Evolutionary conservation across 1,140 invertebrate genomes (phyloP).

Genomic region (Tetraneura akinire): DNA sequence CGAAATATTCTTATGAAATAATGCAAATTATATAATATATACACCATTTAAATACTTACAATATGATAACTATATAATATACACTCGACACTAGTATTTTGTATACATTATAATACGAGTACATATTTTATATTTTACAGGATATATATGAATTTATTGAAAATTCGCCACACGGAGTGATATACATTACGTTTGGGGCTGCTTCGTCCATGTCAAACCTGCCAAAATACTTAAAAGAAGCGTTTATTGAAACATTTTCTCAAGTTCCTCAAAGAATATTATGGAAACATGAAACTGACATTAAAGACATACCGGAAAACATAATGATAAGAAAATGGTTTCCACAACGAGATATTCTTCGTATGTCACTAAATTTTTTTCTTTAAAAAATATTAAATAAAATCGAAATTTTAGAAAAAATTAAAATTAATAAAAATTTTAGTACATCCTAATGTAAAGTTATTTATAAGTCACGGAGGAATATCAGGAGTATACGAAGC

Average conservation of each 20-base stretch:
- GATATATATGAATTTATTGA: slow-evolving; percentile 64
- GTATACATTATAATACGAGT: too few species aligned
- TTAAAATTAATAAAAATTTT: neutral
- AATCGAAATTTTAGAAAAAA: too few species aligned
- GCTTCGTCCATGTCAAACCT: slow-evolving; percentile 58
- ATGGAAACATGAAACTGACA: too few species aligned
- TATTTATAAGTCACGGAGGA: slow-evolving; percentile 68
- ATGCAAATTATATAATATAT: too few species aligned
- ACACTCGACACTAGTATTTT: too few species aligned
- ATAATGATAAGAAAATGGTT: slow-evolving; percentile 56
- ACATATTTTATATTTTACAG: too few species aligned
- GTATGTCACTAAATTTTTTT: slow-evolving; percentile 60
- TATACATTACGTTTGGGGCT: slow-evolving; percentile 71
- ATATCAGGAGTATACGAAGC: slow-evolving; percentile 67
- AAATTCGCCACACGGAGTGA: slow-evolving; percentile 64
- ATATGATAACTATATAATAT: too few species aligned
- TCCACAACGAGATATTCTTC: slow-evolving; percentile 65
- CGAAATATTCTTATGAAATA: too few species aligned
- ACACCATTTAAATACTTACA: too few species aligned
- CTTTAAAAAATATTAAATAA: too few species aligned
- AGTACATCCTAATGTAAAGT: slow-evolving; percentile 62
- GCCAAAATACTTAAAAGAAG: slow-evolving; percentile 63
- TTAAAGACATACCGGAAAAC: too few species aligned
- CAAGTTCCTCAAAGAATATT: slow-evolving; percentile 61
- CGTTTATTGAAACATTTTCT: slow-evolving; percentile 65